A percentile compares a stretch with the other conserved stretches of the same genome.
phyloP scores from a whole-genome alignment of 2,113 vertebrate species.

The Albula goreensis region DNA sequence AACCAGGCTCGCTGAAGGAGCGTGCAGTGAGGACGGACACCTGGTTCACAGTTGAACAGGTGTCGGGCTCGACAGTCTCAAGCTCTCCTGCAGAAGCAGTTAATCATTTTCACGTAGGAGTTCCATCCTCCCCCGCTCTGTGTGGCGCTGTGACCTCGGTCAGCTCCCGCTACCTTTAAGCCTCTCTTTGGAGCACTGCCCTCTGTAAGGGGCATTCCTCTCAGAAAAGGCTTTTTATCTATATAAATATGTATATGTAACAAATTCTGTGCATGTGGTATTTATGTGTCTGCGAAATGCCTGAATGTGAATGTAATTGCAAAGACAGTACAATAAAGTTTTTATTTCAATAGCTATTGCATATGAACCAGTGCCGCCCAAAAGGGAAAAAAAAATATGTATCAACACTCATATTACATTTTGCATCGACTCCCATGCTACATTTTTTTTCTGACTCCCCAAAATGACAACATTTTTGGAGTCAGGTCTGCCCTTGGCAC shows the following conservation, averaged over 20 bases:
- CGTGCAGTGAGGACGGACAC: neutral
- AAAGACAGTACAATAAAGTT: neutral
- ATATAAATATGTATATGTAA: too few relatives aligned
- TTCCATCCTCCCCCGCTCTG: neutral
- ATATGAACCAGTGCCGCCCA: too few relatives aligned
- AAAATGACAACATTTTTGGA: too few relatives aligned
- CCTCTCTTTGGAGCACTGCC: neutral
- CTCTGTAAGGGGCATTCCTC: neutral
- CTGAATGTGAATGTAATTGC: too few relatives aligned
- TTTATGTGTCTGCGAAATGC: too few relatives aligned
- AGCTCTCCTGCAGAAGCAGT: neutral
- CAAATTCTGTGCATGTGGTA: too few relatives aligned
- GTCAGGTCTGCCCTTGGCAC: too few relatives aligned
- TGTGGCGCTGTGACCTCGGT: neutral
- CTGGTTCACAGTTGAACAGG: neutral
- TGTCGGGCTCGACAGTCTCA: neutral
- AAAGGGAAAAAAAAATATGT: too few relatives aligned
- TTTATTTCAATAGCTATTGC: too few relatives aligned
- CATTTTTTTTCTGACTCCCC: too few relatives aligned
- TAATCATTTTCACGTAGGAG: neutral
- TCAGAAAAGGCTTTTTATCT: neutral
- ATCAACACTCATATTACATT: too few relatives aligned
- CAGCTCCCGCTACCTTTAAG: neutral
- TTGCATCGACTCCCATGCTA: too few relatives aligned
- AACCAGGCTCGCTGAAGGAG: neutral